Evolutionary conservation across 2,113 vertebrate genomes (phyloP).

Genomic region (Caracal caracal): DNA sequence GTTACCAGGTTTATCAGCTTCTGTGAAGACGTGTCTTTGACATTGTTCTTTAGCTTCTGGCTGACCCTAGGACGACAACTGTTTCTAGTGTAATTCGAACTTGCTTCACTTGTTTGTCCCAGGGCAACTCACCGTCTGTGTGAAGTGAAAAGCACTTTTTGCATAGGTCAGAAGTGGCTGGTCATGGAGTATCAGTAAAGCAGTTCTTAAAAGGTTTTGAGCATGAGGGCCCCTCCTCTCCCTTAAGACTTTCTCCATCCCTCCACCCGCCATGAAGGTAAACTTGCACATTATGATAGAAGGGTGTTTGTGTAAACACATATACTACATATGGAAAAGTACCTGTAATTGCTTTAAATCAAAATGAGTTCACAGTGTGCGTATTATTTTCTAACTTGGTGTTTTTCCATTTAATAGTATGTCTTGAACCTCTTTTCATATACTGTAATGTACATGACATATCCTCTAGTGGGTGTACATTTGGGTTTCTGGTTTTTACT

Average conservation of each 20-base stretch:
- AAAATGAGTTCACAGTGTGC: neutral
- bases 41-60: neutral
- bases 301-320: neutral
- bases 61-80: neutral
- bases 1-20: neutral
- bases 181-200: neutral
- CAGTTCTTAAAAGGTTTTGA: neutral
- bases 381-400: neutral
- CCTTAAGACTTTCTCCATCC: neutral
- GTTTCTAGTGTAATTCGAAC: neutral
- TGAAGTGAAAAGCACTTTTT: neutral
- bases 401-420: neutral
- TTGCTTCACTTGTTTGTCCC: neutral
- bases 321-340: neutral
- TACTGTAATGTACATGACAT: neutral
- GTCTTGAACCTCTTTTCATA: neutral
- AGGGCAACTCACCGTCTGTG: neutral
- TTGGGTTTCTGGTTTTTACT: neutral
- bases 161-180: neutral
- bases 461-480: neutral
- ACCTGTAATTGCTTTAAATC: slow-evolving; percentile 3
- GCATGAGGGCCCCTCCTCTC: neutral
- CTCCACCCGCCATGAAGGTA: neutral
- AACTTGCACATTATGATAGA: neutral
- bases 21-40: neutral